Evolutionary conservation across 2,113 vertebrate genomes (phyloP).

Genomic region (Morone saxatilis): DNA sequence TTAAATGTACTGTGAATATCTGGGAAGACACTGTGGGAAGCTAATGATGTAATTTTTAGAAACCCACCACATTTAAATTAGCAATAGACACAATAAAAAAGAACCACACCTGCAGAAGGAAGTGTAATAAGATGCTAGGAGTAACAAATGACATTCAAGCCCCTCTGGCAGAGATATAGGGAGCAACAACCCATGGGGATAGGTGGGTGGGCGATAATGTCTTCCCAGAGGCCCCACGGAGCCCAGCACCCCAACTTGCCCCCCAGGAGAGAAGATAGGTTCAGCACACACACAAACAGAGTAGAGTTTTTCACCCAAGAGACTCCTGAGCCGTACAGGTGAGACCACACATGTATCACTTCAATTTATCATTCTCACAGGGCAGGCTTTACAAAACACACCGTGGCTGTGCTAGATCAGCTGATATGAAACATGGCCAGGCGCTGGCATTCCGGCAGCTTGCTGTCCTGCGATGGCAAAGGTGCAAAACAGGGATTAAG

Average conservation of each 20-base stretch:
- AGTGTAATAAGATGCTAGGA: slow-evolving; percentile 48
- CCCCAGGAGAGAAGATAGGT: slow-evolving; percentile 65
- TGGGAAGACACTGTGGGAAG: background rate
- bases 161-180: slow-evolving; percentile 54
- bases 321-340: slow-evolving; percentile 72
- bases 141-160: slow-evolving; percentile 77
- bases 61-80: slow-evolving; percentile 32
- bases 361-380: slow-evolving; percentile 82
- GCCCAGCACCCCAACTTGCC: slow-evolving; percentile 44
- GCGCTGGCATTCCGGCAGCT: slow-evolving; percentile 24
- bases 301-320: slow-evolving; percentile 71
- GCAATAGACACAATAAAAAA: slow-evolving; percentile 36
- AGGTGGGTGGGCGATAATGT: slow-evolving; percentile 78
- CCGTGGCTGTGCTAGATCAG: slow-evolving; percentile 61
- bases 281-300: slow-evolving; percentile 60
- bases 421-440: slow-evolving; percentile 67
- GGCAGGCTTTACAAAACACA: slow-evolving; percentile 74
- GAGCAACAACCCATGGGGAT: slow-evolving; percentile 68
- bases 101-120: slow-evolving; percentile 46
- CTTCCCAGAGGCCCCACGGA: slow-evolving; percentile 70
- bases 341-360: slow-evolving; percentile 80
- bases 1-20: background rate
- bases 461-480: slow-evolving; percentile 52
- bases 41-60: slow-evolving; percentile 5
- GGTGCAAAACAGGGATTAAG: slow-evolving; percentile 59